Evolutionary conservation across 2,113 vertebrate genomes (phyloP).

Genomic region (Morone chrysops): DNA sequence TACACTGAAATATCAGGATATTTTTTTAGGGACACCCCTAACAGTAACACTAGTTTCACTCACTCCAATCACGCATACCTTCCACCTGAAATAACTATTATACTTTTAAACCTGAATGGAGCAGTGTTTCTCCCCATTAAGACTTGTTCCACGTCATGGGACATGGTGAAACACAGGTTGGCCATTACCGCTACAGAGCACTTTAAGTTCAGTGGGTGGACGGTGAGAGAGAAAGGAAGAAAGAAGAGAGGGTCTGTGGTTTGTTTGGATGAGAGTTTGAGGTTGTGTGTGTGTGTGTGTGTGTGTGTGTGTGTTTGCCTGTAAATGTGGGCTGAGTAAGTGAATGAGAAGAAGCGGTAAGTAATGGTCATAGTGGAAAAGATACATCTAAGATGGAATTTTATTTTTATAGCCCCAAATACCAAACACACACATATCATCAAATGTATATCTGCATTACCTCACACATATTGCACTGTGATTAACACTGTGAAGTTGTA

Average conservation of each 20-base stretch:
- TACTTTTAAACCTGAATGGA: conserved; percentile 26
- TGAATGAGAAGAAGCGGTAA: conserved; percentile 45
- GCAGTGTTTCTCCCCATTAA: conserved; percentile 40
- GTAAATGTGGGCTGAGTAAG: conserved; percentile 27
- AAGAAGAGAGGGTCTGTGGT: conserved; percentile 44
- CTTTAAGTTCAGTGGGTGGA: conserved; percentile 48
- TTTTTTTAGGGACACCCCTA: no score
- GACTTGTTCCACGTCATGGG: conserved; percentile 47
- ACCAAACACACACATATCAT: not conserved
- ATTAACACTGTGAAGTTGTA: not conserved
- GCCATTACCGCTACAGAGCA: conserved; percentile 59
- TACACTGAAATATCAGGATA: no score
- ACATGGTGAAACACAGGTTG: conserved; percentile 48
- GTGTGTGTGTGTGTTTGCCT: conserved; percentile 11
- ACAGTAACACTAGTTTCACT: conserved; percentile 1
- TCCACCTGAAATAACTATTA: not conserved
- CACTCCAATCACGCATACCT: not conserved
- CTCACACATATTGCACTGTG: not conserved
- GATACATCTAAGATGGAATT: not conserved
- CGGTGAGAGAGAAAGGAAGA: conserved; percentile 27
- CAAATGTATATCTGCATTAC: not conserved
- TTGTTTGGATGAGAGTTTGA: conserved; percentile 42
- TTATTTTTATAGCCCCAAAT: conserved; percentile 3
- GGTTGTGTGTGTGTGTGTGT: conserved; percentile 3
- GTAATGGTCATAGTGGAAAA: conserved; percentile 32